Percentiles rank a stretch among this genome's conserved stretches.
phyloP scores from a whole-genome alignment of 2,888 invertebrate genomes.

The Lacanobia oleracea region DNA sequence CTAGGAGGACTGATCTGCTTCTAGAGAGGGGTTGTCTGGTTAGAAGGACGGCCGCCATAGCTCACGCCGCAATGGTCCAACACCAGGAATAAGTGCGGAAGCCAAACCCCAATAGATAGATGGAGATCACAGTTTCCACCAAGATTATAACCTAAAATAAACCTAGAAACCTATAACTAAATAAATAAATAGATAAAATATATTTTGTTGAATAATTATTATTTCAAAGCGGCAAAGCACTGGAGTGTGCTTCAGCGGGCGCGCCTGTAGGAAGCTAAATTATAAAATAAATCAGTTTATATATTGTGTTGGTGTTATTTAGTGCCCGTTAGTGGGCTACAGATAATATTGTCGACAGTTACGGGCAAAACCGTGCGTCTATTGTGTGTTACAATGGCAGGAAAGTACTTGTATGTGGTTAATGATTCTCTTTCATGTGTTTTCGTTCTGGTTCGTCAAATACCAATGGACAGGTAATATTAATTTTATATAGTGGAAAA shows the following conservation, averaged over 20 bases:
- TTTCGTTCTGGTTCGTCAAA: background rate
- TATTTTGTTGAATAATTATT: slow-evolving; percentile 20
- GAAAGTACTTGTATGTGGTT: background rate
- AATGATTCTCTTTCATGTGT: background rate
- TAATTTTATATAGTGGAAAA: too few species aligned
- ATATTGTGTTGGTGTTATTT: slow-evolving; percentile 38
- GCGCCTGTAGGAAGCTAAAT: slow-evolving; percentile 24
- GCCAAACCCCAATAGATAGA: too few species aligned
- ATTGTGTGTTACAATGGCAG: background rate
- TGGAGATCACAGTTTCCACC: background rate
- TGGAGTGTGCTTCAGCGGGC: slow-evolving; percentile 33
- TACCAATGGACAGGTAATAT: too few species aligned
- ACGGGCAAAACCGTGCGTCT: background rate
- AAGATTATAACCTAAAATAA: slow-evolving; percentile 18
- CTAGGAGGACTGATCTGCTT: too few species aligned
- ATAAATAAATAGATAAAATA: too few species aligned
- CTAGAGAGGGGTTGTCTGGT: too few species aligned
- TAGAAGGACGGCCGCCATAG: too few species aligned
- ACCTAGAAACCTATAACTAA: too few species aligned
- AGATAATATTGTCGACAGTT: slow-evolving; percentile 29
- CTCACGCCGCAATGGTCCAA: too few species aligned
- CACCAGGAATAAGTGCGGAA: too few species aligned
- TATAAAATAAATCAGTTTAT: slow-evolving; percentile 33
- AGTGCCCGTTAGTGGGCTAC: slow-evolving; percentile 23
- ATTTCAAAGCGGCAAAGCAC: slow-evolving; percentile 25